Percentiles rank a stretch among this genome's conserved stretches.
Evolutionary conservation across 2,888 invertebrate species (phyloP).

Genomic region (Perizoma flavofasciatum): DNA sequence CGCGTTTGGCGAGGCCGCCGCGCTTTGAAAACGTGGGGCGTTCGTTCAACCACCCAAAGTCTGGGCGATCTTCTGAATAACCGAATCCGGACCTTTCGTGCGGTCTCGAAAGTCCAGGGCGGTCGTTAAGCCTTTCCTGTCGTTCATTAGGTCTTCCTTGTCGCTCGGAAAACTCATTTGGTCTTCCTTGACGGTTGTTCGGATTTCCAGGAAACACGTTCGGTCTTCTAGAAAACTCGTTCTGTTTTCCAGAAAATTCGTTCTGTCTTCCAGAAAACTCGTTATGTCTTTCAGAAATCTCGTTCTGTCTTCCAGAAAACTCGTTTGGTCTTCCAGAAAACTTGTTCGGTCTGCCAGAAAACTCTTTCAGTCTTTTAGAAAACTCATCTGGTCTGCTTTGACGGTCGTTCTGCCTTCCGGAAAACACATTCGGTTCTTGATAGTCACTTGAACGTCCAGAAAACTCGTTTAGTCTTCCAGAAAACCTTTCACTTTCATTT

Average conservation of each 20-base stretch:
- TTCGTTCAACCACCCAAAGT: slow-evolving; percentile 1
- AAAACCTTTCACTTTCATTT: not conserved
- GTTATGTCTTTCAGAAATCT: slow-evolving; percentile 7
- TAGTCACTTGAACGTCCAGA: not conserved
- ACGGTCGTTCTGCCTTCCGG: too few species aligned
- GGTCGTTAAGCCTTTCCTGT: not conserved
- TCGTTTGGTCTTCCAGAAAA: not conserved
- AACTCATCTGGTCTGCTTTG: too few species aligned
- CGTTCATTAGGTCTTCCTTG: slow-evolving; percentile 4
- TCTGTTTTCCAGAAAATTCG: slow-evolving; percentile 2
- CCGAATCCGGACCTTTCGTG: too few species aligned
- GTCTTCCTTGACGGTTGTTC: not conserved
- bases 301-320: slow-evolving; percentile 9
- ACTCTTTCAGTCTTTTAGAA: slow-evolving; percentile 5
- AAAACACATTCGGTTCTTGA: not conserved
- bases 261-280: not conserved
- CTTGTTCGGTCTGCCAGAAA: slow-evolving; percentile 2
- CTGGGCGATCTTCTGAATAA: too few species aligned
- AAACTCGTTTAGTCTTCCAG: slow-evolving; percentile 7
- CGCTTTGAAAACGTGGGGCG: slow-evolving; percentile 4
- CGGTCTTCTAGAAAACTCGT: not conserved
- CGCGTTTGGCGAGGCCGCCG: not conserved
- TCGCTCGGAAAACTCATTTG: slow-evolving; percentile 1
- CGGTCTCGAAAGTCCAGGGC: not conserved
- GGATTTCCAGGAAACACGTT: not conserved